A percentile compares a stretch with the other conserved stretches of the same genome.
These are phyloP conservation scores for Probaryconus sp. DNA, from an alignment of 1,140 invertebrate species.

Conservation along the genomic window DNA sequence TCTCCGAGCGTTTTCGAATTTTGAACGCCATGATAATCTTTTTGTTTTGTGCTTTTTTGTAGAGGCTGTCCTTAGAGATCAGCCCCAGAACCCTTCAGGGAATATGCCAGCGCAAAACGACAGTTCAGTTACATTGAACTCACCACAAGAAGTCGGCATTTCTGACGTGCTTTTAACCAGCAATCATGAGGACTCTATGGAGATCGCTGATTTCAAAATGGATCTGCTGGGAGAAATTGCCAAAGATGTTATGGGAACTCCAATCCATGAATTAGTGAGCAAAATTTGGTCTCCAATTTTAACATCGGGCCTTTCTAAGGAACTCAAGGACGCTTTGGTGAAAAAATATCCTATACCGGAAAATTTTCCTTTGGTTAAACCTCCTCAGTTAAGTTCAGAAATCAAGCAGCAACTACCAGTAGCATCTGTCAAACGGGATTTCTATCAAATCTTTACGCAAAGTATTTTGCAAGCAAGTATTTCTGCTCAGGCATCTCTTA, in stretches of 20 bases:
- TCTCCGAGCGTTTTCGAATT: too few species aligned
- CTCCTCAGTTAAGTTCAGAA: constrained; percentile 6
- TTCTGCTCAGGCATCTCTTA: background rate
- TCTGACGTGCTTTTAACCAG: too few species aligned
- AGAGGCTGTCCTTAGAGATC: too few species aligned
- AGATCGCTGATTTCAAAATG: too few species aligned
- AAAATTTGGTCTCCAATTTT: constrained; percentile 24
- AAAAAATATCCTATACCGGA: constrained; percentile 28
- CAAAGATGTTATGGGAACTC: background rate
- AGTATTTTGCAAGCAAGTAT: background rate
- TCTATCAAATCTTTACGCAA: background rate
- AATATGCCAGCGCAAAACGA: too few species aligned
- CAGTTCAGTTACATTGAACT: too few species aligned
- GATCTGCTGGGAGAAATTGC: too few species aligned
- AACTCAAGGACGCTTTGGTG: constrained; percentile 12
- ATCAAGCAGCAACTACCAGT: background rate
- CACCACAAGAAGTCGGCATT: too few species aligned
- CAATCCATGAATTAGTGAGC: constrained; percentile 1
- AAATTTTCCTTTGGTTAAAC: constrained; percentile 3
- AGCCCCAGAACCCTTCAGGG: too few species aligned
- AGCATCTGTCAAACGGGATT: background rate
- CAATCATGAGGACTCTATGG: too few species aligned
- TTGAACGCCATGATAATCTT: too few species aligned
- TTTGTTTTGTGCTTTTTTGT: too few species aligned
- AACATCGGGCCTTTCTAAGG: constrained; percentile 4